Conservation (phyloP, 2,113 vertebrate genomes). For the Eurystomus gularis region DNA sequence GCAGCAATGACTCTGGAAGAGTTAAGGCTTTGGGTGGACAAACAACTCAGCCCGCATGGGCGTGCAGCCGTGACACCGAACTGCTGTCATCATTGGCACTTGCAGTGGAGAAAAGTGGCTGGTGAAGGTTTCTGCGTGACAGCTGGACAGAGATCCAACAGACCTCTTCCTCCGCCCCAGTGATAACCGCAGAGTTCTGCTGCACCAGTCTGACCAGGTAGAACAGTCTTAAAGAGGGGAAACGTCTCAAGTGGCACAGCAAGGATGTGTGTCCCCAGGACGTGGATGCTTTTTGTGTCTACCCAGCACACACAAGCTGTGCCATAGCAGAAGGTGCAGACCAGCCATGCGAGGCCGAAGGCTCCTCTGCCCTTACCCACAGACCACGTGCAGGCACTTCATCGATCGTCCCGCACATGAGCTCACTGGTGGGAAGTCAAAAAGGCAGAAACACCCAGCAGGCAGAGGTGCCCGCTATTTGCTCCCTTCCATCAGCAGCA, state of each 20-base stretch:
- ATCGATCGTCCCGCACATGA: background rate
- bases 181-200: accelerated
- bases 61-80: background rate
- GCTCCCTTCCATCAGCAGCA: background rate
- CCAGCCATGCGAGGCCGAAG: background rate
- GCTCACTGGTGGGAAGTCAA: accelerated
- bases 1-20: background rate
- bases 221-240: background rate
- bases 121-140: background rate
- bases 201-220: background rate
- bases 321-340: background rate
- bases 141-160: background rate
- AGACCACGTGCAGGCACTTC: background rate
- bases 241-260: background rate
- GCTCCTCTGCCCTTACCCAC: background rate
- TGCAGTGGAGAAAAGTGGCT: accelerated
- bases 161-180: background rate
- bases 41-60: background rate
- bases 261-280: background rate
- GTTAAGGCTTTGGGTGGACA: background rate
- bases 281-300: background rate
- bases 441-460: background rate
- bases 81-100: background rate
- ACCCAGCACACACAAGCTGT: background rate
- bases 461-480: background rate